Percentiles rank a stretch among this genome's conserved stretches.
phyloP scores from a whole-genome alignment of 1,140 invertebrate genomes.

The Anastrepha obliqua region DNA sequence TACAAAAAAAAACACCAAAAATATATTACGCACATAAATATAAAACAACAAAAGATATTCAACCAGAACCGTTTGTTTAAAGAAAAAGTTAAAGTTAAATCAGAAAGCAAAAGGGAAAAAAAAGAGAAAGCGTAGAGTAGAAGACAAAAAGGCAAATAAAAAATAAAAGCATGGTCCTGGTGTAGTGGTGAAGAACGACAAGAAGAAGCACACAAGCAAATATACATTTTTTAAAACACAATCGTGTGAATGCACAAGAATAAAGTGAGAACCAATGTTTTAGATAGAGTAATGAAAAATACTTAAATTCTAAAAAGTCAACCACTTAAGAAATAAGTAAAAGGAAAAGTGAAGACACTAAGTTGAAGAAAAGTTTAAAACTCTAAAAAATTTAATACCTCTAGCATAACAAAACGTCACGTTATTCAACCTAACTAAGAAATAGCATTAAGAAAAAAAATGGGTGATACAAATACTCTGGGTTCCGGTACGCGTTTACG shows the following conservation, averaged over 20 bases:
- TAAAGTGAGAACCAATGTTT: not conserved
- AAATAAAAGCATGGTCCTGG: not conserved
- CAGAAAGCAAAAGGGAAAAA: conserved; percentile 7
- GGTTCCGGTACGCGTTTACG: conserved; percentile 66
- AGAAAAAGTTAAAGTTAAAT: conserved; percentile 27
- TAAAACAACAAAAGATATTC: not conserved
- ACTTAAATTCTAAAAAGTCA: not conserved
- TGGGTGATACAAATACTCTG: conserved; percentile 63
- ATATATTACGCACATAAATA: conserved; percentile 8
- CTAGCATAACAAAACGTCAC: not conserved
- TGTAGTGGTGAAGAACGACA: conserved; percentile 30
- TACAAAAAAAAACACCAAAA: not conserved
- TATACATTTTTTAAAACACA: not conserved
- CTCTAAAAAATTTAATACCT: too few species aligned
- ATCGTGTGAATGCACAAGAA: not conserved
- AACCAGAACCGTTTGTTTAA: conserved; percentile 5
- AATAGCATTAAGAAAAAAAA: conserved; percentile 53
- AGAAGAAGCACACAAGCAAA: not conserved
- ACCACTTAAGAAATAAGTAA: not conserved
- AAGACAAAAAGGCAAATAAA: conserved; percentile 1
- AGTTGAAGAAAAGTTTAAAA: not conserved
- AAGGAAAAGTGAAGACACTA: not conserved
- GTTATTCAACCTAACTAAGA: not conserved
- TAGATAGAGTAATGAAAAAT: not conserved
- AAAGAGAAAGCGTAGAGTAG: not conserved